These are phyloP conservation scores for Amblyopsis hoosieri DNA, from an alignment of 2,797 vertebrate genomes.

Conservation along the genomic window DNA sequence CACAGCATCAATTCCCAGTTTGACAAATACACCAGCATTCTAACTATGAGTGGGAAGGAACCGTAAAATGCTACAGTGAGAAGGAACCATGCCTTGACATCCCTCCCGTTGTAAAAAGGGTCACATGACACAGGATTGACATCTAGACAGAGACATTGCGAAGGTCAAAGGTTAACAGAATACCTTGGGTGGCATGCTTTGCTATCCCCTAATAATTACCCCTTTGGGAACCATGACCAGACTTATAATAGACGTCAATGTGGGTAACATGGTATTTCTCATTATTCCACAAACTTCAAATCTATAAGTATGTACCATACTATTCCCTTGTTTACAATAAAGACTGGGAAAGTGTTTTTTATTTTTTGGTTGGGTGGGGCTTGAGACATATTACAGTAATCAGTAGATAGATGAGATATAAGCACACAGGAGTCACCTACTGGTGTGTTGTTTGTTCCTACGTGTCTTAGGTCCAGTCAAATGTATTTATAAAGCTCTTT, in stretches of 20 bases:
- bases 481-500: slow-evolving; percentile 42
- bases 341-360: slow-evolving; percentile 31
- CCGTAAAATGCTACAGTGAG: slow-evolving; percentile 56
- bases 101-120: slow-evolving; percentile 38
- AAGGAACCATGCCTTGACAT: slow-evolving; percentile 44
- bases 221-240: slow-evolving; percentile 55
- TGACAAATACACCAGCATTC: slow-evolving; percentile 36
- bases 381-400: slow-evolving; percentile 25
- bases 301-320: slow-evolving; percentile 21
- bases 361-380: slow-evolving; percentile 1
- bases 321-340: slow-evolving; percentile 25
- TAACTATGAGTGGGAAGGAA: slow-evolving; percentile 32
- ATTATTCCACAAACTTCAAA: slow-evolving; percentile 32
- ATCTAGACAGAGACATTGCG: slow-evolving; percentile 50
- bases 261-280: slow-evolving; percentile 32
- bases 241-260: slow-evolving; percentile 61
- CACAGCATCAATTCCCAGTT: slow-evolving; percentile 28
- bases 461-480: background rate
- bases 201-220: slow-evolving; percentile 44
- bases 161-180: slow-evolving; percentile 67
- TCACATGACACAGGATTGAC: slow-evolving; percentile 39
- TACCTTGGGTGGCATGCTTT: slow-evolving; percentile 73
- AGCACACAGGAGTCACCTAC: too few species aligned
- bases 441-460: background rate
- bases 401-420: slow-evolving; percentile 12